A percentile compares a stretch with the other conserved stretches of the same genome.
Evolutionary conservation across 1,140 invertebrate genomes (phyloP).

Genomic region (Oppia nitens): DNA sequence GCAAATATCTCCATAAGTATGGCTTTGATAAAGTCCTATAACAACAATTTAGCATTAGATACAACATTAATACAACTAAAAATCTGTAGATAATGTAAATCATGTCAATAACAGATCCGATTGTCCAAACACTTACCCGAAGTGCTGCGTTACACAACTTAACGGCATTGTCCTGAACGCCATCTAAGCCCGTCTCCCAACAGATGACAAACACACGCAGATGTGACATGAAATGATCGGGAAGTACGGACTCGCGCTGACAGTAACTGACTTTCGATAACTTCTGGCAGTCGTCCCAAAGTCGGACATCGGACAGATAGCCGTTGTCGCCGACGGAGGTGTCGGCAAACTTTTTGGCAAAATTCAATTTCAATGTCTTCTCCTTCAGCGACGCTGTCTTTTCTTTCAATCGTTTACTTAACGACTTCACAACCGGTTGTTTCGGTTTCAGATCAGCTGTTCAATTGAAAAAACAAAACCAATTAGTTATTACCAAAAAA

Average conservation of each 20-base stretch:
- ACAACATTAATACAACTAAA: slow-evolving; percentile 11
- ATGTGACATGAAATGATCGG: slow-evolving; percentile 54
- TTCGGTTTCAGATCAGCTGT: neutral
- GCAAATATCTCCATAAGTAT: slow-evolving; percentile 50
- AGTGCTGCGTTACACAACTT: slow-evolving; percentile 53
- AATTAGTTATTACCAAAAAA: no score
- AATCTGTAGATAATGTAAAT: slow-evolving; percentile 13
- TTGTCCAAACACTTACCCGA: slow-evolving; percentile 29
- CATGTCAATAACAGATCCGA: neutral
- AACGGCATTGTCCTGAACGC: slow-evolving; percentile 54
- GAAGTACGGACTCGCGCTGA: slow-evolving; percentile 37
- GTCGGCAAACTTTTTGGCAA: neutral
- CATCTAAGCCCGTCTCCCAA: slow-evolving; percentile 61
- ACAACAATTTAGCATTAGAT: no score
- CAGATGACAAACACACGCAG: slow-evolving; percentile 58
- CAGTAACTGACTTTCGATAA: slow-evolving; percentile 17
- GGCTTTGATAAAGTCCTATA: slow-evolving; percentile 33
- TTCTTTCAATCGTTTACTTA: neutral
- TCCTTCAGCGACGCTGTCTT: no score
- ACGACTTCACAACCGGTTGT: neutral
- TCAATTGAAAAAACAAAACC: no score
- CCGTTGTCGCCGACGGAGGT: neutral
- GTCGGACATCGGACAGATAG: neutral
- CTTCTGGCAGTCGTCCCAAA: neutral
- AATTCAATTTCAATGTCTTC: neutral